These are phyloP conservation scores for Vesta saturnalis DNA, from an alignment of 2,888 invertebrate species.

Conservation along the genomic window DNA sequence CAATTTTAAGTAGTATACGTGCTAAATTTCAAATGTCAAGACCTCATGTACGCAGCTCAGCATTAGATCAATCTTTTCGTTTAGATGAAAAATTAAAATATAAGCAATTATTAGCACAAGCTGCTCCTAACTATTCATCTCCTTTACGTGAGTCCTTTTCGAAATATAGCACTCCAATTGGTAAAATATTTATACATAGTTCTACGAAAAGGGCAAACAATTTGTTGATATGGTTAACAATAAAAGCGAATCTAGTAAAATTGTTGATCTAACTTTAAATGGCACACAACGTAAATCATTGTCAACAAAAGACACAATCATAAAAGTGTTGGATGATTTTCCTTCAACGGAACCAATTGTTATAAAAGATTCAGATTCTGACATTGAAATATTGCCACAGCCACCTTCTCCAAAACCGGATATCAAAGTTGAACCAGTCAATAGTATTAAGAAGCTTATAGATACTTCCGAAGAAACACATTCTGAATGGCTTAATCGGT, in stretches of 20 bases:
- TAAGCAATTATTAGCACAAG: constrained; percentile 65
- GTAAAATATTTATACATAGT: constrained; percentile 44
- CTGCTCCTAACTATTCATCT: constrained; percentile 46
- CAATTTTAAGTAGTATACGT: constrained; percentile 24
- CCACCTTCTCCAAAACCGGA: constrained; percentile 60
- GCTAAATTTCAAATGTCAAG: constrained; percentile 16
- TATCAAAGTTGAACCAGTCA: constrained; percentile 60
- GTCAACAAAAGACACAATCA: constrained; percentile 53
- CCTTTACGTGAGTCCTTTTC: constrained; percentile 46
- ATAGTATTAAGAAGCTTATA: constrained; percentile 68
- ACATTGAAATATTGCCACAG: constrained; percentile 54
- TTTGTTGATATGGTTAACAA: constrained; percentile 42
- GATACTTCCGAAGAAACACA: constrained; percentile 65
- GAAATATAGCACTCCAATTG: constrained; percentile 50
- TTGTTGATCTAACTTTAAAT: constrained; percentile 39
- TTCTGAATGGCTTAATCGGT: constrained; percentile 66
- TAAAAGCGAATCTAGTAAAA: constrained; percentile 25
- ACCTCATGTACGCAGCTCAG: constrained; percentile 42
- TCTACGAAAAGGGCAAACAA: constrained; percentile 31
- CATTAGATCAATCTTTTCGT: constrained; percentile 66
- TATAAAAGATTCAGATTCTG: constrained; percentile 58
- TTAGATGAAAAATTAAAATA: constrained; percentile 69
- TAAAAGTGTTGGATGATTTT: constrained; percentile 52
- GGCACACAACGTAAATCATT: constrained; percentile 35
- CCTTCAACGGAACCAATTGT: constrained; percentile 50